A percentile compares a stretch with the other conserved stretches of the same genome.
Evolutionary conservation across 1,140 invertebrate genomes (phyloP).

Genomic region (Polypedilum vanderplanki): DNA sequence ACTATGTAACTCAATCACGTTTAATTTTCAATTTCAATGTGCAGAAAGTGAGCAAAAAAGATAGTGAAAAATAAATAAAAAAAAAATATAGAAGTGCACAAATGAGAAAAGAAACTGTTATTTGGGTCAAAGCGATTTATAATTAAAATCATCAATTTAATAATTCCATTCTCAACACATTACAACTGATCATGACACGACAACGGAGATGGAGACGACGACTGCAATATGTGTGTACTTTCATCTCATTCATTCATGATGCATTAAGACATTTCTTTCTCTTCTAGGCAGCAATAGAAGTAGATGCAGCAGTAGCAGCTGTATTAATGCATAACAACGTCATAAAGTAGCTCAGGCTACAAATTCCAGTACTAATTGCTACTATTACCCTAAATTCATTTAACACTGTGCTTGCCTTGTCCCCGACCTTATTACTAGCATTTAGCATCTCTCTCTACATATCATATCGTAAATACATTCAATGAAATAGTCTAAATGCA

Average conservation of each 20-base stretch:
- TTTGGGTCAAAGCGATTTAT: slow-evolving; percentile 22
- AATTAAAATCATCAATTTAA: slow-evolving; percentile 22
- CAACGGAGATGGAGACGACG: background rate
- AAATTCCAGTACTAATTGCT: slow-evolving; percentile 12
- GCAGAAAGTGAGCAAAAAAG: too few relatives aligned
- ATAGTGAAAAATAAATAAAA: too few relatives aligned
- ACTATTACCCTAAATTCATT: slow-evolving; percentile 19
- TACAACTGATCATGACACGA: background rate
- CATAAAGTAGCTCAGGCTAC: background rate
- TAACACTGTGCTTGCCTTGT: background rate
- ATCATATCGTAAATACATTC: too few relatives aligned
- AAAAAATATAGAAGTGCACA: too few relatives aligned
- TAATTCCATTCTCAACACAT: background rate
- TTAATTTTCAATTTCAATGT: too few relatives aligned
- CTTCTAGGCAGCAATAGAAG: too few relatives aligned
- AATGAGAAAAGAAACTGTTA: background rate
- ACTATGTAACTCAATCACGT: too few relatives aligned
- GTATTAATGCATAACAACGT: background rate
- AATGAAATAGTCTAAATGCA: background rate
- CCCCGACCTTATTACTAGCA: slow-evolving; percentile 13
- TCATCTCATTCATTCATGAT: slow-evolving; percentile 18
- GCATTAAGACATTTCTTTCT: slow-evolving; percentile 11
- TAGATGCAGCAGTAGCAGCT: background rate
- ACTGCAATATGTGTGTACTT: background rate
- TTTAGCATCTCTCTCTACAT: background rate